These are phyloP conservation scores for Procambarus virginalis DNA, from an alignment of 1,140 invertebrate species.

Conservation along the genomic window DNA sequence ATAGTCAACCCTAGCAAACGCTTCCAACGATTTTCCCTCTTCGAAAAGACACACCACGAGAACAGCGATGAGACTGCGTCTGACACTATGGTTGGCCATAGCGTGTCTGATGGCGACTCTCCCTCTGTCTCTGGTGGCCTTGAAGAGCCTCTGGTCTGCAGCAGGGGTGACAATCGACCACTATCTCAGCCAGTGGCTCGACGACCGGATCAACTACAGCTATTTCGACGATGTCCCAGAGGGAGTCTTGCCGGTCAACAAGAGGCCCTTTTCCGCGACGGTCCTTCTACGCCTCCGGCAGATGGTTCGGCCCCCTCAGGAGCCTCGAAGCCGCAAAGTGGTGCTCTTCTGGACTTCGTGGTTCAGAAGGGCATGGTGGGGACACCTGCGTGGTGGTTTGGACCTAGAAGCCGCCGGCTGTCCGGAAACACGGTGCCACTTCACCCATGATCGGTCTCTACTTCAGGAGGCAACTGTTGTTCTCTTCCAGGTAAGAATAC, in stretches of 20 bases:
- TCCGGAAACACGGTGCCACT: slow-evolving; percentile 35
- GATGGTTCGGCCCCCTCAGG: neutral
- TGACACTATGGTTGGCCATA: neutral
- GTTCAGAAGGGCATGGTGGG: slow-evolving; percentile 49
- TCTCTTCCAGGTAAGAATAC: slow-evolving; percentile 28
- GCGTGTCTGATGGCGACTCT: neutral
- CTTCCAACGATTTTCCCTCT: too few relatives aligned
- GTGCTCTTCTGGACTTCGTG: slow-evolving; percentile 50
- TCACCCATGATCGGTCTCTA: slow-evolving; percentile 31
- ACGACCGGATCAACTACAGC: slow-evolving; percentile 23
- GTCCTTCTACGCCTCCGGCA: neutral
- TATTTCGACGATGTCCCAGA: slow-evolving; percentile 18
- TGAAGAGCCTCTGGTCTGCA: neutral
- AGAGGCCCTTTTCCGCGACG: neutral
- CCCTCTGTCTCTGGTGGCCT: neutral
- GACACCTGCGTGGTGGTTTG: neutral
- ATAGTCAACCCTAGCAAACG: too few relatives aligned
- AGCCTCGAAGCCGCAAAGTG: neutral
- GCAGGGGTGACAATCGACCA: neutral
- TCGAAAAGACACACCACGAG: too few relatives aligned
- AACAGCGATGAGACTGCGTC: neutral
- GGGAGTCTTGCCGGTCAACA: neutral
- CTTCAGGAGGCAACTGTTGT: slow-evolving; percentile 15
- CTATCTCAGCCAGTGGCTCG: neutral
- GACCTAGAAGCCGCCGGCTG: slow-evolving; percentile 27